Conservation (phyloP, 2,888 invertebrate genomes). For the Andrena dorsata region DNA sequence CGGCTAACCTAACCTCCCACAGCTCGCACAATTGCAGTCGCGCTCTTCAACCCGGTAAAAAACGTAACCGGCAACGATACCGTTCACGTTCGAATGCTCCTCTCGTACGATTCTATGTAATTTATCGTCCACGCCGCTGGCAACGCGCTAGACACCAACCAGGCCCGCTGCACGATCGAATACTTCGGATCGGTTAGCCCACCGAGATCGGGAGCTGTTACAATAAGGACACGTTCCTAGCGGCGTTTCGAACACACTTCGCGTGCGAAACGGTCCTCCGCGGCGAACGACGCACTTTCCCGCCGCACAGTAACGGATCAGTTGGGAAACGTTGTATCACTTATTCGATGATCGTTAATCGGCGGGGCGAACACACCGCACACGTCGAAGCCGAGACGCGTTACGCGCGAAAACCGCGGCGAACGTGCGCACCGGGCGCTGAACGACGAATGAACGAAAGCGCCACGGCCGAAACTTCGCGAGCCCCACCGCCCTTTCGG, state of each 20-base stretch:
- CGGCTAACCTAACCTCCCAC: conserved; percentile 1
- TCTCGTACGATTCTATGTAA: not conserved
- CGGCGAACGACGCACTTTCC: conserved; percentile 2
- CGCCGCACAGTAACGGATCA: not conserved
- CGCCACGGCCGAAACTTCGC: conserved; percentile 67
- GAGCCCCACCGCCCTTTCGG: conserved; percentile 74
- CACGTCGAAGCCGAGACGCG: conserved; percentile 41
- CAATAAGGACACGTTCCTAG: not conserved
- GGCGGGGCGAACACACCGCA: conserved; percentile 26
- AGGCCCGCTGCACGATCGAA: conserved; percentile 3
- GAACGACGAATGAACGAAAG: conserved; percentile 75
- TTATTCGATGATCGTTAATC: not conserved
- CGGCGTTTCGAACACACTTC: conserved; percentile 24
- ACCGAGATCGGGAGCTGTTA: not conserved
- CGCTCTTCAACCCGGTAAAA: not conserved
- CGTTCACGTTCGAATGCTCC: conserved; percentile 13
- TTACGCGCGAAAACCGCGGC: conserved; percentile 32
- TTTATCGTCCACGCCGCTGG: not conserved
- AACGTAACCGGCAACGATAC: not conserved
- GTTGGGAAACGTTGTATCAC: no score
- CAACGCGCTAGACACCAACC: not conserved
- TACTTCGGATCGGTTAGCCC: not conserved
- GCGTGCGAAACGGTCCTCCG: conserved; percentile 16
- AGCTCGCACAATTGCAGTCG: not conserved
- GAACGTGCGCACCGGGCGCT: conserved; percentile 67